These are phyloP conservation scores for Dermochelys coriacea DNA, from an alignment of 2,797 vertebrate genomes.

Conservation along the genomic window DNA sequence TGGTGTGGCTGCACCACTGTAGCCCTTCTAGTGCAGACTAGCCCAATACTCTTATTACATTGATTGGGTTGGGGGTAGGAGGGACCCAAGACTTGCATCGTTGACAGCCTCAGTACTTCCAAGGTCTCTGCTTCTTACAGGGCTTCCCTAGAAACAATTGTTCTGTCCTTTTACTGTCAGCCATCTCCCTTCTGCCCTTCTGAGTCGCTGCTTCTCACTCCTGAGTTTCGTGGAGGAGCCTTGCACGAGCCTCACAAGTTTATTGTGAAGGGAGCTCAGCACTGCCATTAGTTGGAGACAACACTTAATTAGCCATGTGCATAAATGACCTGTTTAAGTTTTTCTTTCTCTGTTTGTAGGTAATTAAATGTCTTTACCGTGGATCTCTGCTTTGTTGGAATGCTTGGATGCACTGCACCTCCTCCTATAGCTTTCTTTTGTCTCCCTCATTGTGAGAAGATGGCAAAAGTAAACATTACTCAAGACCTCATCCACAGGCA, in stretches of 20 bases:
- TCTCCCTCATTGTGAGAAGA: constrained; percentile 80
- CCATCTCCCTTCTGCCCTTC: neutral
- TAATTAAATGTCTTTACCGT: constrained; percentile 74
- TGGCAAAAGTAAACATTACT: constrained; percentile 95
- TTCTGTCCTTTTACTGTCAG: neutral
- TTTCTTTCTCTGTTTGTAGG: constrained; percentile 52
- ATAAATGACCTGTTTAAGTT: neutral
- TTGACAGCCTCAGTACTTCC: neutral
- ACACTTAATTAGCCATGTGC: rapidly evolving
- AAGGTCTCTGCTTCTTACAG: neutral
- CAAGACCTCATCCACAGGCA: constrained; percentile 93
- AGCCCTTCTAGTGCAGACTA: neutral
- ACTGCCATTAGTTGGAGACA: neutral
- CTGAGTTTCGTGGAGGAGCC: neutral
- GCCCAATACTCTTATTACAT: neutral
- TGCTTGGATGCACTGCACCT: constrained; percentile 79
- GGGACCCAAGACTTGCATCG: neutral
- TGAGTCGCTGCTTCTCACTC: neutral
- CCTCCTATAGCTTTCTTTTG: constrained; percentile 70
- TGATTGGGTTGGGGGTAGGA: neutral
- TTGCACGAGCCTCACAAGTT: rapidly evolving
- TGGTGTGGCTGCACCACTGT: neutral
- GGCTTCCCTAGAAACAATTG: neutral
- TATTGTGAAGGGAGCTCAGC: neutral
- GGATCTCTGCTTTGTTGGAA: constrained; percentile 77